A percentile compares a stretch with the other conserved stretches of the same genome.
phyloP scores from a whole-genome alignment of 2,113 vertebrate species.

The Phodopus roborovskii region DNA sequence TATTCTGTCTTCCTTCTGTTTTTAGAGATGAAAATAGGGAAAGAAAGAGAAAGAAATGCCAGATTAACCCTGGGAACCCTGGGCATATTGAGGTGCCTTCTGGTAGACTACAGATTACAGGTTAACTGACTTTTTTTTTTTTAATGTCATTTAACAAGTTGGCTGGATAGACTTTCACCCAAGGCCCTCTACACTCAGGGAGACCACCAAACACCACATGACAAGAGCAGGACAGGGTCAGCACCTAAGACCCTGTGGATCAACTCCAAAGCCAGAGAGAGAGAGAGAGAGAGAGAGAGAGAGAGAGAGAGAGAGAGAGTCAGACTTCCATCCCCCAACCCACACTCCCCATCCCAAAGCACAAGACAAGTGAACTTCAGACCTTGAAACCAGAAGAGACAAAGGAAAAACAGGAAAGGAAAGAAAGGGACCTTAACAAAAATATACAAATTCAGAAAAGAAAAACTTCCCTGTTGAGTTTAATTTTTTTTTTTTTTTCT shows the following conservation, averaged over 20 bases:
- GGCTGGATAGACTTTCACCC: conserved; percentile 60
- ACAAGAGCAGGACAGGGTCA: conserved; percentile 56
- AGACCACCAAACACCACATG: neutral
- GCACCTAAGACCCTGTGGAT: conserved; percentile 71
- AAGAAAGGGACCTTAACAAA: conserved; percentile 55
- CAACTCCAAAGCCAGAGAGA: neutral
- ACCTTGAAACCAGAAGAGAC: neutral
- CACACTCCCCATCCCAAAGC: conserved; percentile 41
- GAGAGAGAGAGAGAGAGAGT: neutral
- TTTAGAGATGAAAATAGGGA: conserved; percentile 67
- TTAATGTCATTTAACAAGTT: conserved; percentile 78
- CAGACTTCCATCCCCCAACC: conserved; percentile 61
- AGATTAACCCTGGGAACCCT: conserved; percentile 77
- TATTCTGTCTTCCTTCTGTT: neutral
- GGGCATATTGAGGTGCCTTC: conserved; percentile 82
- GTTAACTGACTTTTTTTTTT: conserved; percentile 51
- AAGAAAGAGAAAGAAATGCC: conserved; percentile 60
- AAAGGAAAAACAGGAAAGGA: neutral
- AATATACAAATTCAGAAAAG: conserved; percentile 78
- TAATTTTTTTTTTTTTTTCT: conserved; percentile 72
- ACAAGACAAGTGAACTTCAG: neutral
- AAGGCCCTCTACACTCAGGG: neutral
- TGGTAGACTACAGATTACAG: conserved; percentile 58
- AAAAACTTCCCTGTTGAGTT: conserved; percentile 81
- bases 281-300: neutral